Evolutionary conservation across 2,888 invertebrate genomes (phyloP).

Genomic region (Ischnura elegans): DNA sequence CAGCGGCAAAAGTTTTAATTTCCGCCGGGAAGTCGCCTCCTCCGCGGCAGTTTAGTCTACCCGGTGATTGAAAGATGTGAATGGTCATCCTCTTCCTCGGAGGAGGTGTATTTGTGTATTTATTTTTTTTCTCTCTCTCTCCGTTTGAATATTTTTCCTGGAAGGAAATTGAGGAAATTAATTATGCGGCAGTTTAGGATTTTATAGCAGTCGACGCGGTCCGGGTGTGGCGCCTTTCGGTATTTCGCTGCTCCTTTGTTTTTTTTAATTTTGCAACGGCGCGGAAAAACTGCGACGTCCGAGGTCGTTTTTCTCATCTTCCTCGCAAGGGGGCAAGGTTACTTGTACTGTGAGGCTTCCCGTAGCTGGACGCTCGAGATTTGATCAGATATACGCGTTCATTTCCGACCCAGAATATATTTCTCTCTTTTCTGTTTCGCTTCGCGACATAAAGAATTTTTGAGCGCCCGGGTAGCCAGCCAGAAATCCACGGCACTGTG

Average conservation of each 20-base stretch:
- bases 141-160: not conserved
- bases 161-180: conserved; percentile 21
- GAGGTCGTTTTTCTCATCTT: not conserved
- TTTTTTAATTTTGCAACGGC: not conserved
- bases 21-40: not conserved
- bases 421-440: no score
- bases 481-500: no score
- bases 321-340: not conserved
- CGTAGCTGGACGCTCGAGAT: not conserved
- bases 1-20: not conserved
- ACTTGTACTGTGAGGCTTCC: not conserved
- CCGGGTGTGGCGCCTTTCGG: not conserved
- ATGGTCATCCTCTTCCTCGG: not conserved
- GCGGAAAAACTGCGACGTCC: not conserved
- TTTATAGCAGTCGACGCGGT: not conserved
- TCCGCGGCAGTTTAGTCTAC: not conserved
- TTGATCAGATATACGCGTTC: not conserved
- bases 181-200: not conserved
- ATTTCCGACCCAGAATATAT: not conserved
- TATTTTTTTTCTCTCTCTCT: not conserved
- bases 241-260: not conserved
- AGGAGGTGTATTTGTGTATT: no score
- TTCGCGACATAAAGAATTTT: no score
- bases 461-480: no score
- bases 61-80: not conserved